Base-by-base conservation (phyloP, 2,888 invertebrate genomes). In the Blastobasis adustella region DNA sequence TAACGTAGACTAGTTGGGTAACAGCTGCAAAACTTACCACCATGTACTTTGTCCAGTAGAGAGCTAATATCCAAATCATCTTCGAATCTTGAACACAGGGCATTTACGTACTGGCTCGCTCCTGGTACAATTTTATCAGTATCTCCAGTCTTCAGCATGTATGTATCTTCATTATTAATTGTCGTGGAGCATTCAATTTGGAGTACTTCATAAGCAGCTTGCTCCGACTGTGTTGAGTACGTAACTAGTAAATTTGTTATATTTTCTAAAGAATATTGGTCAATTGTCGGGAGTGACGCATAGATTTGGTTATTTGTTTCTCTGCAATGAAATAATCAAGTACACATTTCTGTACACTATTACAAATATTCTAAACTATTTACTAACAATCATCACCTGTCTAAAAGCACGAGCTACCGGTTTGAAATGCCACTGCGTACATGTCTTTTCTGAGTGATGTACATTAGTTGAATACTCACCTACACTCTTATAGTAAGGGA, bases 1-100 rank as follows among this genome's bases (percentile, higher is more conserved):
- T n/a, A n/a, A n/a, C n/a, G n/a, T n/a, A n/a, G n/a, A n/a, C n/a
- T n/a, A n/a, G n/a, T 23, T 23, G 23, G 23, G 23, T 23, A 23
- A 23, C 23, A 23, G 23, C 23, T 23, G 23, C 23, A 23, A 23
- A 23, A 47, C 56, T 52, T 66, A 89, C 90, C 90, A 73, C 70
- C 77, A 72, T 89, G 87, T 23, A 90, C 87, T 60, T 76, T 82
- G 63, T 88, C 82, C 54, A 90, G 59, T 53, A 90, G 71, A 46
- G 71, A 66, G 54, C 78, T 78, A 37, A 90, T 75, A 65, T 89
- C 84, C 45, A 78, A 60, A 57, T 86, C 73, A 10, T 85, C 79
- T 5, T 61, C 65, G 38, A 90, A 56, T 53, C 85, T 74, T 2
- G 73, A 72, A 59, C 86, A 83, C 49, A 90, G 62, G 0, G 82